Evolutionary conservation across 2,113 vertebrate species (phyloP), one percentile per base, ranked within the genome.

Genomic region (Hassar affinis): DNA sequence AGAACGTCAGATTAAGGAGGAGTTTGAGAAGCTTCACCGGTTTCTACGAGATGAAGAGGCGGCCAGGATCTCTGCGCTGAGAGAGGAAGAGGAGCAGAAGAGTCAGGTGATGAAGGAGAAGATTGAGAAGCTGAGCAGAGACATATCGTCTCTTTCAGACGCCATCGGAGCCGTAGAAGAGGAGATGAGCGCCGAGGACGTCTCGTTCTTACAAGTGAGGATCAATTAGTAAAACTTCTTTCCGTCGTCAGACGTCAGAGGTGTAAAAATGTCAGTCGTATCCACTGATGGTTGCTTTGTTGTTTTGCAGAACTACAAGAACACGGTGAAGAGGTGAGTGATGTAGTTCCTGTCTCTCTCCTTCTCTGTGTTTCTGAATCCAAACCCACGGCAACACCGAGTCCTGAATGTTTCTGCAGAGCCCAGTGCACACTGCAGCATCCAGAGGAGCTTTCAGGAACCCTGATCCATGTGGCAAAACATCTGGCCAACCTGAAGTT

Each of bases 401-500:
- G n/a, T n/a, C n/a, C n/a, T n/a, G n/a, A n/a, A n/a, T n/a, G n/a
- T n/a, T n/a, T 57, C 51, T 74, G 47, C 47, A 74, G 71, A 74
- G n/a, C 71, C n/a, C 47, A 74, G 71, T 74, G 71, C n/a, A 74
- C 47, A 74, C 47, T 74, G 47, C 25, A 74, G 47, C n/a, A n/a
- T n/a, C n/a, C n/a, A n/a, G n/a, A n/a, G n/a, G n/a, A n/a, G n/a
- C n/a, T n/a, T n/a, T n/a, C n/a, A n/a, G n/a, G n/a, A n/a, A n/a
- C n/a, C n/a, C n/a, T n/a, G n/a, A n/a, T n/a, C n/a, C n/a, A n/a
- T n/a, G n/a, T n/a, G n/a, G n/a, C n/a, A n/a, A n/a, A n/a, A 75
- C 71, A 75, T 52, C n/a, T 75, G 45, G 15, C n/a, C 12, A 72
- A 72, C 25, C 45, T 72, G 68, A 47, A 15, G 68, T 74, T 72